phyloP scores from a whole-genome alignment of 2,888 invertebrate genomes.

The Spisula solida region DNA sequence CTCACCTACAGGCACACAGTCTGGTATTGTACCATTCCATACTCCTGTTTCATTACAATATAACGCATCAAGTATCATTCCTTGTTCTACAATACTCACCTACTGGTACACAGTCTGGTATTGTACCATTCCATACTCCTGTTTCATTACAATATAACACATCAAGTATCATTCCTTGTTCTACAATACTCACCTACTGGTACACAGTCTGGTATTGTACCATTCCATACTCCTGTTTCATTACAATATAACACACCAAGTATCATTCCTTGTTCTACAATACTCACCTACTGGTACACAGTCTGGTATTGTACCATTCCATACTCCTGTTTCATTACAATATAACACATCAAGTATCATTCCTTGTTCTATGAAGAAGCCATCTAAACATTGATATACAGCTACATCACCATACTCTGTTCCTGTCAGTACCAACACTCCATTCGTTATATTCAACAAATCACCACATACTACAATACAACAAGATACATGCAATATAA shows the following conservation, averaged over 20 bases:
- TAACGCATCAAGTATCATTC: not conserved
- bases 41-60: conserved; percentile 52
- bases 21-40: conserved; percentile 60
- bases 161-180: not conserved
- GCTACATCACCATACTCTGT: conserved; percentile 35
- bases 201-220: conserved; percentile 47
- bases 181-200: conserved; percentile 44
- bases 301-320: conserved; percentile 53
- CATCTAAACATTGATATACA: conserved; percentile 39
- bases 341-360: conserved; percentile 5
- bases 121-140: conserved; percentile 61
- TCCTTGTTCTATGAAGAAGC: conserved; percentile 36
- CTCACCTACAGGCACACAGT: conserved; percentile 52
- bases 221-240: conserved; percentile 61
- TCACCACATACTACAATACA: conserved; percentile 47
- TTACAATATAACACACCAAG: conserved; percentile 40
- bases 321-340: conserved; percentile 61
- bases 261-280: not conserved
- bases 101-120: conserved; percentile 51
- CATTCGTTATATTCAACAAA: conserved; percentile 33
- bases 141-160: conserved; percentile 47
- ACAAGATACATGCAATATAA: too few relatives aligned
- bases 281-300: conserved; percentile 55
- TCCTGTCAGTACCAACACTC: conserved; percentile 30
- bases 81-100: conserved; percentile 39